Percentiles rank a stretch among this genome's conserved stretches.
Conservation (phyloP, 64 coral and sea anemone genomes). For the Pocillopora damicornis region DNA sequence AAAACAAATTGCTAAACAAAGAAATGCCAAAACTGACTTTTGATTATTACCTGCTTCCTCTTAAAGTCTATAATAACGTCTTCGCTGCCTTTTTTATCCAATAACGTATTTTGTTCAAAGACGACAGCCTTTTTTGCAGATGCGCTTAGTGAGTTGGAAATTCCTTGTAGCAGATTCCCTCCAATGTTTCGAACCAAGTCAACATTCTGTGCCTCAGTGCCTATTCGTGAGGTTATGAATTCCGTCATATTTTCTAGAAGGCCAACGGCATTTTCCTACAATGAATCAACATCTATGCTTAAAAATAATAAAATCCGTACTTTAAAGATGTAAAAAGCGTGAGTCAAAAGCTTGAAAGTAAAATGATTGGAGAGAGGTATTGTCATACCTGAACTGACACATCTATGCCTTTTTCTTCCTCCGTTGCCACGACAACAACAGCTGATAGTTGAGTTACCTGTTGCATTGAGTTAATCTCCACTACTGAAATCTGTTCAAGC, state of each 20-base stretch:
- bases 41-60: neutral
- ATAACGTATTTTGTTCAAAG: no score
- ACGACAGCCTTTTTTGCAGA: neutral
- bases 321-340: neutral
- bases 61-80: neutral
- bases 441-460: slow-evolving; percentile 62
- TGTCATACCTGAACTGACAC: slow-evolving; percentile 43
- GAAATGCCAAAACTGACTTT: no score
- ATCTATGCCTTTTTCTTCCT: slow-evolving; percentile 33
- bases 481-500: slow-evolving; percentile 42
- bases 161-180: slow-evolving; percentile 16
- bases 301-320: neutral
- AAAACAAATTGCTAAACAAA: no score
- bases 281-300: neutral
- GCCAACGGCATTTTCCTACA: slow-evolving; percentile 46
- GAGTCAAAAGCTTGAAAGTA: neutral
- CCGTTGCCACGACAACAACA: slow-evolving; percentile 45
- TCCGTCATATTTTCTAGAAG: slow-evolving; percentile 53
- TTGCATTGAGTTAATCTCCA: slow-evolving; percentile 19
- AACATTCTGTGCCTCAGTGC: neutral
- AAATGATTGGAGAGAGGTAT: neutral
- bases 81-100: neutral
- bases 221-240: slow-evolving; percentile 5
- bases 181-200: slow-evolving; percentile 26
- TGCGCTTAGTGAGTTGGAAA: neutral